Evolutionary conservation across 2,113 vertebrate genomes (phyloP).

Genomic region (Nycticebus coucang): DNA sequence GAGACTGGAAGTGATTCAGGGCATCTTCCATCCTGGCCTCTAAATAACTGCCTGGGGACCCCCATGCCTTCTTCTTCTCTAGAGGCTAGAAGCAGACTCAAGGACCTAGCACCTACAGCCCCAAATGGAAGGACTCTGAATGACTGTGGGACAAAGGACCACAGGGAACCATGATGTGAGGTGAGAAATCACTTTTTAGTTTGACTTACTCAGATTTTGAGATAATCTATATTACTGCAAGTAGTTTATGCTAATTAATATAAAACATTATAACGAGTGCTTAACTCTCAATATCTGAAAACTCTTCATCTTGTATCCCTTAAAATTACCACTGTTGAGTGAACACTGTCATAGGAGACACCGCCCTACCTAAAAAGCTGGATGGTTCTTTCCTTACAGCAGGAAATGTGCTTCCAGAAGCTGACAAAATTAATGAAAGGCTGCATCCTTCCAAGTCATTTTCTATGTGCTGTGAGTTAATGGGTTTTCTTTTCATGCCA

Average conservation of each 20-base stretch:
- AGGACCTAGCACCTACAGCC: not conserved
- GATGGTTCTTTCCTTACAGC: not conserved
- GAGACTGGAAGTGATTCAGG: not conserved
- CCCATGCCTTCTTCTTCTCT: not conserved
- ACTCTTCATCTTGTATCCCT: not conserved
- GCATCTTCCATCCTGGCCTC: not conserved
- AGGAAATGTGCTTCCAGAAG: not conserved
- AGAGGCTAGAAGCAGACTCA: not conserved
- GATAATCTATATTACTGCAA: not conserved
- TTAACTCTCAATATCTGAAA: conserved; percentile 21
- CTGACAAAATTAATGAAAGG: not conserved
- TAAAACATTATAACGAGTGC: not conserved
- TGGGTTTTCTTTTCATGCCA: not conserved
- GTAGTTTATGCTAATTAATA: conserved; percentile 3
- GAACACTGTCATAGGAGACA: not conserved
- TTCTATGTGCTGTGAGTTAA: not conserved
- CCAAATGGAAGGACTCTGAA: not conserved
- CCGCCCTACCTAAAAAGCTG: not conserved
- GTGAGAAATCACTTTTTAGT: not conserved
- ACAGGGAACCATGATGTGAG: not conserved
- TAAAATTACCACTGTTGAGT: not conserved
- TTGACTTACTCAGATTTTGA: not conserved
- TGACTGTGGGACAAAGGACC: not conserved
- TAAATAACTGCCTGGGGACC: not conserved
- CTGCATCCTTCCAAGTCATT: not conserved